Evolutionary conservation across 1,140 invertebrate species (phyloP), one percentile per base, ranked within the genome.

Genomic region (Penaeus vannamei): DNA sequence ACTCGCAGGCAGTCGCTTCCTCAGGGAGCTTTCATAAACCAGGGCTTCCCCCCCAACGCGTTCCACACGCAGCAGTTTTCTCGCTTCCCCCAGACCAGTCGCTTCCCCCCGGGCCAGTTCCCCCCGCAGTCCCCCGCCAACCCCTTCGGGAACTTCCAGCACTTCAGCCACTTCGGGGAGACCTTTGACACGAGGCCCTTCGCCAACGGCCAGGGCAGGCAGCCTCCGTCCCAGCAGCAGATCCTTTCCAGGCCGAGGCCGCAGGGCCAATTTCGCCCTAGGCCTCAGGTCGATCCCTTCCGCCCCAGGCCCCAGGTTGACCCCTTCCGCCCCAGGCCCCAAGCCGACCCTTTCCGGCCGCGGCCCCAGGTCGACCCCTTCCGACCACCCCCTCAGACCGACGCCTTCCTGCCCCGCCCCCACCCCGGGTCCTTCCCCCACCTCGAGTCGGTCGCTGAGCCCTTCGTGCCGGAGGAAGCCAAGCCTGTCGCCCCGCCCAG

Each of bases 1-100:
- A 79, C 81, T 85, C 87, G 82, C 61, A 89, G 87, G 83, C 87
- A 89, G 87, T 89, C 82, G 22, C 23, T 62, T n/a, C 60, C 85
- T 7, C 72, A 86, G 23, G 26, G 60, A 59, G 81, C 46, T 60
- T 84, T 84, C 59, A 80, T 72, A 26, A 81, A 88, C 29, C 87
- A 89, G 32, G 87, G 60, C n/a, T 61, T 79, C 26, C 32, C 46
- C 20, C 72, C 69, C 4, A 89, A 84, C n/a, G 62, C 82, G n/a
- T 83, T 83, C 46, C 86, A 88, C 10, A 23, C 86, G 19, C 86
- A 59, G 23, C 86, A 88, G 42, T 72, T 53, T 53, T 53, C 23
- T 32, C 29, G 72, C 2, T 26, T 76, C 19, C 72, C 72, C n/a
- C 72, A 7, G 7, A 76, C 29, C 72, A 76, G n/a, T 36, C 42